Evolutionary conservation across 37 sponge, comb jelly and placozoan genomes (phyloP).

Genomic region (Petrosia ficiformis): DNA sequence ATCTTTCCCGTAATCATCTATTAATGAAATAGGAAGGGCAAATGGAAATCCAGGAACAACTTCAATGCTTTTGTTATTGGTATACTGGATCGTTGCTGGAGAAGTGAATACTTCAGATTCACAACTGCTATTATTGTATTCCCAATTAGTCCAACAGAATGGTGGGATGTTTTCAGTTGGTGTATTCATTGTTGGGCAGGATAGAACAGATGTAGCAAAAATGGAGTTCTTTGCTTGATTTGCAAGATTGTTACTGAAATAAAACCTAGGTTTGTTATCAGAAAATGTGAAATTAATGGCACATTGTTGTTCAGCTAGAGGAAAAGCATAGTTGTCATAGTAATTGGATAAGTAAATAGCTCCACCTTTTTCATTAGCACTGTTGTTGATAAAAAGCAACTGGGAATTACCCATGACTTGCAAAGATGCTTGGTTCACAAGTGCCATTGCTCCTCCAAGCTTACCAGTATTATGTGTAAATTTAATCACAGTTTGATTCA

Average conservation of each 20-base stretch:
- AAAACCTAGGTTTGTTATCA: background rate
- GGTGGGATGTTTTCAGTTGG: background rate
- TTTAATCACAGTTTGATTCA: background rate
- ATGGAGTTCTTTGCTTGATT: background rate
- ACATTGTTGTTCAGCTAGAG: background rate
- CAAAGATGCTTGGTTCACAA: constrained; percentile 14
- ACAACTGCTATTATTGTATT: background rate
- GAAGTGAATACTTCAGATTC: background rate
- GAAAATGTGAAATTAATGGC: background rate
- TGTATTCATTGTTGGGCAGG: background rate
- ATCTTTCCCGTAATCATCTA: constrained; percentile 9
- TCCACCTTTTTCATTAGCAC: constrained; percentile 26
- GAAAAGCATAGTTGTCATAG: constrained; percentile 1
- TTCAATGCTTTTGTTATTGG: background rate
- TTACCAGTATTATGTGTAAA: constrained; percentile 13
- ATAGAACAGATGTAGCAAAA: constrained; percentile 7
- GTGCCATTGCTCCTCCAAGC: constrained; percentile 37
- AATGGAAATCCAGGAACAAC: constrained; percentile 9
- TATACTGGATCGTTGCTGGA: background rate
- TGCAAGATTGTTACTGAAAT: constrained; percentile 9
- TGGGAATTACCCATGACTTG: background rate
- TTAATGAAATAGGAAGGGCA: background rate
- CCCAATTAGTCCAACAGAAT: constrained; percentile 6
- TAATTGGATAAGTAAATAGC: constrained; percentile 26
- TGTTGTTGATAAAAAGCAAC: constrained; percentile 14